Base-by-base conservation (phyloP, 1,140 invertebrate genomes). In the Platorchestia sp. region DNA sequence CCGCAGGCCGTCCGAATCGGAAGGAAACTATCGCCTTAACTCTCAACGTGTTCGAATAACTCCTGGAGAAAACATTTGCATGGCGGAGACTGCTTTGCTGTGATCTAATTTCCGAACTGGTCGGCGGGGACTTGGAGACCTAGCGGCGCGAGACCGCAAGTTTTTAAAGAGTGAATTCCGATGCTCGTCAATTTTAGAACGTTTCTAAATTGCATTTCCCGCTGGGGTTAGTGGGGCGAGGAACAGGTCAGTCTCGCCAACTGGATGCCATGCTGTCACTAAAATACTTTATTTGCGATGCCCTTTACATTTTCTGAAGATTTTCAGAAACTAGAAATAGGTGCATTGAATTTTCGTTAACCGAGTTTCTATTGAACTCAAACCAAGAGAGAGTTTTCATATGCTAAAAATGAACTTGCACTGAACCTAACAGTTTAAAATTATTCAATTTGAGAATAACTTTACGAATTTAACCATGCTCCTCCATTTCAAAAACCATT, bases 1-100 rank as follows among this genome's bases (percentile, higher is more conserved):
- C 14, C 41, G 3, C 27, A 89, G 1, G 87, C 27, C 5, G 87
- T 42, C 41, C 5, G 41, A 44, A 3, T 45, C 7, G 91, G 91
- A 93, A 93, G 91, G 91, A 93, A 93, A 93, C 91, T 93, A 93
- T 93, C 43, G 45, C 45, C 91, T 47, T 93, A 93, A 93, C 91
- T 93, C 91, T 93, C 40, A 44, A n/a, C 43, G 91, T 93, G 44
- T 45, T 44, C 41, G 44, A 93, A 93, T 47, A 45, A n/a, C 91
- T 93, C 91, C 6, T 47, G 45, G 7, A 40, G 45, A 93, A 93
- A 93, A 93, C 91, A 93, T 93, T 93, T 93, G 91, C 91, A 93
- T 93, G 41, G 44, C 91, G 10, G 43, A 7, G 91, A 93, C 91
- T 93, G 91, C 91, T 93, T 93, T 93, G 45, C 91, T 44, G 40